phyloP scores from a whole-genome alignment of 2,888 invertebrate genomes.

The Stratiomys singularior region DNA sequence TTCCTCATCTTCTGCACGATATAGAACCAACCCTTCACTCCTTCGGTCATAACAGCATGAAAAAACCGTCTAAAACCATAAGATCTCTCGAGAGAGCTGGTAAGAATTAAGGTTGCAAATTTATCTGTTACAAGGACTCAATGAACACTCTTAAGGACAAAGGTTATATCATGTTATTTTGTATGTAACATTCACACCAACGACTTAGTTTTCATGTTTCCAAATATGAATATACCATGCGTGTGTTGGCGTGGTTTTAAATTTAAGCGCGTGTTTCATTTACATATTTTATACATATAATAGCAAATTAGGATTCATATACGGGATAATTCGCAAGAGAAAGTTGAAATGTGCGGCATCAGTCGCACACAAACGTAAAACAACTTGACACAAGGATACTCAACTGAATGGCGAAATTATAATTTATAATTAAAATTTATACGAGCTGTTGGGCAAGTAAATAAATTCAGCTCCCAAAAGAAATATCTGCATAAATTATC shows the following conservation, averaged over 20 bases:
- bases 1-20: too few relatives aligned
- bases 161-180: background rate
- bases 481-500: slow-evolving; percentile 32
- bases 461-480: slow-evolving; percentile 32
- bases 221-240: background rate
- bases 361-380: background rate
- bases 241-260: background rate
- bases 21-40: too few relatives aligned
- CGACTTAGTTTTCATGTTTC: background rate
- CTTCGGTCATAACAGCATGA: too few relatives aligned
- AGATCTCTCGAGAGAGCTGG: slow-evolving; percentile 1
- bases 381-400: background rate
- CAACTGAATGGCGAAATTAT: slow-evolving; percentile 16
- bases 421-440: slow-evolving; percentile 41
- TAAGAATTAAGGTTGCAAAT: slow-evolving; percentile 1
- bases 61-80: background rate
- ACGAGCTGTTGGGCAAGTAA: slow-evolving; percentile 14
- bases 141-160: slow-evolving; percentile 20
- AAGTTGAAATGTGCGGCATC: background rate
- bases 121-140: slow-evolving; percentile 26
- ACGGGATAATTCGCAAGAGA: slow-evolving; percentile 17
- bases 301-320: slow-evolving; percentile 32
- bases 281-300: background rate
- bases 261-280: slow-evolving; percentile 18
- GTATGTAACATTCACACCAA: background rate